A percentile compares a stretch with the other conserved stretches of the same genome.
These are phyloP conservation scores for Gibbula magus DNA, from an alignment of 2,888 invertebrate species.

Conservation along the genomic window DNA sequence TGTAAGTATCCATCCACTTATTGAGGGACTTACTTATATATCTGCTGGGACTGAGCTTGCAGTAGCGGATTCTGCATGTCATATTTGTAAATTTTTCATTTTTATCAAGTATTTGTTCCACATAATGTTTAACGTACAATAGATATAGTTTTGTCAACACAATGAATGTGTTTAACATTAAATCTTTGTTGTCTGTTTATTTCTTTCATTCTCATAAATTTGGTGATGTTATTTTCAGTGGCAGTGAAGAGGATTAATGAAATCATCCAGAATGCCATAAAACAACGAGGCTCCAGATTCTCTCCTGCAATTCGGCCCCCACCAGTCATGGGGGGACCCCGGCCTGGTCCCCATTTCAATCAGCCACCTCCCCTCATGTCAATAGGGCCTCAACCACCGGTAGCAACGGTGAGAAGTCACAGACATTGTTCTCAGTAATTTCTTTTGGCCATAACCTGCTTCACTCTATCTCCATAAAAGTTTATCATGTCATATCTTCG, in stretches of 20 bases:
- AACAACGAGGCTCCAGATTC: slow-evolving; percentile 28
- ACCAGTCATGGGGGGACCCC: slow-evolving; percentile 16
- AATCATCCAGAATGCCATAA: slow-evolving; percentile 74
- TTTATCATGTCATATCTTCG: too few relatives aligned
- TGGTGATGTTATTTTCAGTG: slow-evolving; percentile 71
- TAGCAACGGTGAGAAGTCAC: slow-evolving; percentile 50
- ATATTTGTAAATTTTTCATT: too few relatives aligned
- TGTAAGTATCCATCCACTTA: slow-evolving; percentile 66
- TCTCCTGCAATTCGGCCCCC: slow-evolving; percentile 36
- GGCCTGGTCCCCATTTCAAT: slow-evolving; percentile 16
- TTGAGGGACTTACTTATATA: too few relatives aligned
- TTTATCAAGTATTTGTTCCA: too few relatives aligned
- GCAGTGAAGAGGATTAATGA: slow-evolving; percentile 78
- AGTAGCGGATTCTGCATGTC: too few relatives aligned
- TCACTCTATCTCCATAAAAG: neutral
- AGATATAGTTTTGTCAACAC: too few relatives aligned
- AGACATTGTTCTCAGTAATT: neutral
- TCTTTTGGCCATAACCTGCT: neutral
- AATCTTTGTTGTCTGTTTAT: too few relatives aligned
- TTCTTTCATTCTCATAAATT: too few relatives aligned
- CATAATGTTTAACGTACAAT: too few relatives aligned
- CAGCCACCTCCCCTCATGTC: slow-evolving; percentile 67
- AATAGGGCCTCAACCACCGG: slow-evolving; percentile 76
- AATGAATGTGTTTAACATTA: too few relatives aligned
- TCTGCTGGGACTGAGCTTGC: too few relatives aligned